Conservation (phyloP, 2,888 invertebrate species). For the Hydriomena furcata region DNA sequence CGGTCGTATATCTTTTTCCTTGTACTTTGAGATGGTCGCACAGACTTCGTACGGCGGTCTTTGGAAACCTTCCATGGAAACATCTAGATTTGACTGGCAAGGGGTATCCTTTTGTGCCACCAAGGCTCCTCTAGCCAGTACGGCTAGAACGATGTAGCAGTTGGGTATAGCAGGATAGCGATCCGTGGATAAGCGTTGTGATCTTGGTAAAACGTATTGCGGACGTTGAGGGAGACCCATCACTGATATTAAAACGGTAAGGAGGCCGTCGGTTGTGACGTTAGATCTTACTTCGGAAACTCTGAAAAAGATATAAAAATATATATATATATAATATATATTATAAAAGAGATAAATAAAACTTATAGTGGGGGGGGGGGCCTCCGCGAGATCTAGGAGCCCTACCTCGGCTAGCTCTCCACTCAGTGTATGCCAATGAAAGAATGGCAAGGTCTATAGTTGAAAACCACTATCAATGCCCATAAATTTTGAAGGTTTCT, state of each 20-base stretch:
- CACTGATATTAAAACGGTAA: slow-evolving; percentile 72
- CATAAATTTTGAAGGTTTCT: no score
- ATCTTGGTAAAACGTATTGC: slow-evolving; percentile 56
- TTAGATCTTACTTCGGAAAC: slow-evolving; percentile 76
- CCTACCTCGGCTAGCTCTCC: no score
- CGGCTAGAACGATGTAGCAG: slow-evolving; percentile 84
- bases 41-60: slow-evolving; percentile 87
- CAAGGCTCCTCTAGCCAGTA: slow-evolving; percentile 84
- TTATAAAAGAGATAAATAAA: no score
- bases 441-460: no score
- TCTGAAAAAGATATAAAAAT: slow-evolving; percentile 44
- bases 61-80: slow-evolving; percentile 85
- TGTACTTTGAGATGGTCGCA: slow-evolving; percentile 78
- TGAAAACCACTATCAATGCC: no score
- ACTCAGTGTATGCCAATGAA: no score
- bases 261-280: slow-evolving; percentile 70
- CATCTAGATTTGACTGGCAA: slow-evolving; percentile 83
- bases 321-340: no score
- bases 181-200: slow-evolving; percentile 63
- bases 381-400: no score
- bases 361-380: no score
- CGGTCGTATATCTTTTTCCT: slow-evolving; percentile 62
- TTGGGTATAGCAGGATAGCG: slow-evolving; percentile 65
- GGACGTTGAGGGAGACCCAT: slow-evolving; percentile 63
- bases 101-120: slow-evolving; percentile 86